phyloP scores from a whole-genome alignment of 92 coral and sea anemone species.

The Galaxea fascicularis region DNA sequence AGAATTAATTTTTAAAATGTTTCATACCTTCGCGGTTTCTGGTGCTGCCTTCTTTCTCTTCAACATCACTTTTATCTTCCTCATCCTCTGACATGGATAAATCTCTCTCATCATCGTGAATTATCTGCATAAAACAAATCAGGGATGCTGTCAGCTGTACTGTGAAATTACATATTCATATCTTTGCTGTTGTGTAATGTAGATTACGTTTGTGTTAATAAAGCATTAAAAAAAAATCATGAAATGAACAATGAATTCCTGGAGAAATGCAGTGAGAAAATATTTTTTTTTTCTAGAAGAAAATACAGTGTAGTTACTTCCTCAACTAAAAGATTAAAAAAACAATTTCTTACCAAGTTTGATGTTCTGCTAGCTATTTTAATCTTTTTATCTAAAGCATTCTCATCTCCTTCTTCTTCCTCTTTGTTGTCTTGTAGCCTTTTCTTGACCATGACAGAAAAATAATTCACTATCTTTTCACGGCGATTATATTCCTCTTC shows the following conservation, averaged over 20 bases:
- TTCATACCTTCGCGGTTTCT: constrained; percentile 29
- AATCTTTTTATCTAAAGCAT: constrained; percentile 24
- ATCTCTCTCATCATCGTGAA: constrained; percentile 84
- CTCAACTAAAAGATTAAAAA: not conserved
- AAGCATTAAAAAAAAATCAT: too few species aligned
- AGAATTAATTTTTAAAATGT: too few species aligned
- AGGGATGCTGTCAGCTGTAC: not conserved
- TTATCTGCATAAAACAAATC: constrained; percentile 61
- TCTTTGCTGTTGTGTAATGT: too few species aligned
- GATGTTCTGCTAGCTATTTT: constrained; percentile 60
- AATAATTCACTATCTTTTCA: constrained; percentile 90
- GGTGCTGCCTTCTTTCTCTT: constrained; percentile 45
- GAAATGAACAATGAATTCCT: too few species aligned
- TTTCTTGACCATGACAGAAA: constrained; percentile 94
- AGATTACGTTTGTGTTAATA: too few species aligned
- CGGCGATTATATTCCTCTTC: constrained; percentile 92
- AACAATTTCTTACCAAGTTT: not conserved
- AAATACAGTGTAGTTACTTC: too few species aligned
- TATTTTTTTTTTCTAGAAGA: too few species aligned
- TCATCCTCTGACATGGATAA: constrained; percentile 84
- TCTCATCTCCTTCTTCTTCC: constrained; percentile 70
- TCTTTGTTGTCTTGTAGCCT: constrained; percentile 80
- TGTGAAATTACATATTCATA: too few species aligned
- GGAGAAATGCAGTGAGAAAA: too few species aligned
- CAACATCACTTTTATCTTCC: constrained; percentile 79